phyloP scores from a whole-genome alignment of 1,140 invertebrate genomes.

The Cataglyphis hispanica region DNA sequence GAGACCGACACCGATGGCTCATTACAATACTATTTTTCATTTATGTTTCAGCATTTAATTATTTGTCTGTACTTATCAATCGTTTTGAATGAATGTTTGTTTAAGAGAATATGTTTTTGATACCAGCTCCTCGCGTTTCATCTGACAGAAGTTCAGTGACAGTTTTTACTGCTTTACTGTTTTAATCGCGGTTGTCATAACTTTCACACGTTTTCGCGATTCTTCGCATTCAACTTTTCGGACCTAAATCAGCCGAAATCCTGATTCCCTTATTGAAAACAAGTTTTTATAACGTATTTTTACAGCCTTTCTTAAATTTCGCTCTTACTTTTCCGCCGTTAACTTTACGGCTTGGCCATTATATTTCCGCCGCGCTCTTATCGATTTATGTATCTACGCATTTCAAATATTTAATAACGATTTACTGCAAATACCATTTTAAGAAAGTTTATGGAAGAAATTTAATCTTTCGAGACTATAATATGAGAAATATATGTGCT shows the following conservation, averaged over 20 bases:
- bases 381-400: conserved; percentile 17
- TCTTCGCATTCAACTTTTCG: background rate
- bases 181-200: background rate
- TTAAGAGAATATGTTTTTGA: background rate
- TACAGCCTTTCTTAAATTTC: conserved; percentile 12
- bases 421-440: conserved; percentile 9
- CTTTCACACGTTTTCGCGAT: background rate
- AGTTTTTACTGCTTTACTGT: background rate
- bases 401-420: conserved; percentile 45
- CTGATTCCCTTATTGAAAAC: background rate
- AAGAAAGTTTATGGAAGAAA: conserved; percentile 53
- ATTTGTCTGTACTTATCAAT: background rate
- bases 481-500: background rate
- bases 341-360: background rate
- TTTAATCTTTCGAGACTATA: conserved; percentile 55
- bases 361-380: conserved; percentile 16
- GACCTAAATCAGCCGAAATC: background rate
- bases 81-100: background rate
- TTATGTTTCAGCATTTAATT: no score
- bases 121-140: background rate
- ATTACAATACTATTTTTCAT: background rate
- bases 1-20: background rate
- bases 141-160: background rate
- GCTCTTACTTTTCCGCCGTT: background rate
- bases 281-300: conserved; percentile 3